Percentiles rank a stretch among this genome's conserved stretches.
Evolutionary conservation across 2,797 vertebrate species (phyloP).

Genomic region (Lepidocolaptes lacrymiger): DNA sequence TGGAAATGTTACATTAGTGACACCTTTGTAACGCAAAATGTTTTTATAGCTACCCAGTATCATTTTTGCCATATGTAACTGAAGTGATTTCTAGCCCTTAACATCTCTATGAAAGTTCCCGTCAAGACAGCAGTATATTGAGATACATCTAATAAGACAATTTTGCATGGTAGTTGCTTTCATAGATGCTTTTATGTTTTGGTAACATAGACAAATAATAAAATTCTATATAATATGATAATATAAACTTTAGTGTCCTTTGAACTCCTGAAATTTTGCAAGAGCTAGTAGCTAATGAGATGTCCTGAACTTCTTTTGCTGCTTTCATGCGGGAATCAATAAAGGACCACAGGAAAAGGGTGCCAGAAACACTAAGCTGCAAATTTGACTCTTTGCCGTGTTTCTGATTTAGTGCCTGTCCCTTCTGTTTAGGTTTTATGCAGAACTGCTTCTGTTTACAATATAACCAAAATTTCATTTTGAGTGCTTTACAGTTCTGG

Average conservation of each 20-base stretch:
- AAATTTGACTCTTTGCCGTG: background rate
- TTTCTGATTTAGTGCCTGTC: background rate
- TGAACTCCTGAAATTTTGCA: background rate
- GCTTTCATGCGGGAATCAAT: accelerated
- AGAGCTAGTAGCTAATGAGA: background rate
- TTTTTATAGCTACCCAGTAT: background rate
- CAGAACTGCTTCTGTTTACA: background rate
- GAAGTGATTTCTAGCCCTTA: background rate
- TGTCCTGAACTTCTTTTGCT: background rate
- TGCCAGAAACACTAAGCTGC: background rate
- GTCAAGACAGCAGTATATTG: background rate
- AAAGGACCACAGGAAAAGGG: background rate
- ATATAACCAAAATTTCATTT: background rate
- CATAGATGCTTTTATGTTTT: background rate
- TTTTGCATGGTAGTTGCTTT: background rate
- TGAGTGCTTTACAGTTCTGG: background rate
- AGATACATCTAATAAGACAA: background rate
- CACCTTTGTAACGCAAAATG: background rate
- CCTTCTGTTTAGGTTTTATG: background rate
- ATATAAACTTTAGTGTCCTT: background rate
- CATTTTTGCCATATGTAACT: background rate
- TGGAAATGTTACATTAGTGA: background rate
- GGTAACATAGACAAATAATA: background rate
- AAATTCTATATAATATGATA: background rate
- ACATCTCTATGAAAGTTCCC: background rate